phyloP scores from a whole-genome alignment of 2,113 vertebrate species.

The Mixornis gularis region DNA sequence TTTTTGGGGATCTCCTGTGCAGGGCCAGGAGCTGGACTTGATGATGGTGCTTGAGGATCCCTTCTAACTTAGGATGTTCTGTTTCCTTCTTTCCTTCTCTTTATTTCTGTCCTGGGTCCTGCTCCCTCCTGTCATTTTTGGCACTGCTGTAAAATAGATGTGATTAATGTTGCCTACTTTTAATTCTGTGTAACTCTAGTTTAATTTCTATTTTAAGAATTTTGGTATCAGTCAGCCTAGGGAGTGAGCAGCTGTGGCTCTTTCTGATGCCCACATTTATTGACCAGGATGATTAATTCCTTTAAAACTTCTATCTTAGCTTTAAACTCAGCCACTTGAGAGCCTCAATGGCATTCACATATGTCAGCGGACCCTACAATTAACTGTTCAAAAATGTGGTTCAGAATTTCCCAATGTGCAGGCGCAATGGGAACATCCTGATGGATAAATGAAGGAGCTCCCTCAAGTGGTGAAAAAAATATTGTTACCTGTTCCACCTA shows the following conservation, averaged over 20 bases:
- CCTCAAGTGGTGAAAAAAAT: slow-evolving; percentile 9
- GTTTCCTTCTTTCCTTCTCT: not conserved
- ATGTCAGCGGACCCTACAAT: not conserved
- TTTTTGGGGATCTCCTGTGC: not conserved
- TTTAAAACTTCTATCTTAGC: not conserved
- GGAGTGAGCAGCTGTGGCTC: not conserved
- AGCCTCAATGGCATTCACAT: not conserved
- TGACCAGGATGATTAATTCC: not conserved
- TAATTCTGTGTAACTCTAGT: not conserved
- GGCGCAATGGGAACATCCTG: not conserved
- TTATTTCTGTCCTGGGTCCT: not conserved
- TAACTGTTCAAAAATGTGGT: not conserved
- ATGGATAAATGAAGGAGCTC: not conserved
- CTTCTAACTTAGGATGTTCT: not conserved
- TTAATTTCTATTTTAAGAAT: not conserved
- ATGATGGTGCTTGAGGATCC: not conserved
- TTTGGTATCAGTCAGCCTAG: not conserved
- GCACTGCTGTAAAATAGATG: not conserved
- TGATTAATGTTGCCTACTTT: not conserved
- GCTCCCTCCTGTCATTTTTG: not conserved
- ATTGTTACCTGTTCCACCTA: not conserved
- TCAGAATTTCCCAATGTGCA: not conserved
- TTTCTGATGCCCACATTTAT: not conserved
- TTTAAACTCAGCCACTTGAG: not conserved
- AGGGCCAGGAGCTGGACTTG: not conserved